Base-by-base conservation (phyloP, 1,140 invertebrate genomes). In the Hypsibius dujardini region DNA sequence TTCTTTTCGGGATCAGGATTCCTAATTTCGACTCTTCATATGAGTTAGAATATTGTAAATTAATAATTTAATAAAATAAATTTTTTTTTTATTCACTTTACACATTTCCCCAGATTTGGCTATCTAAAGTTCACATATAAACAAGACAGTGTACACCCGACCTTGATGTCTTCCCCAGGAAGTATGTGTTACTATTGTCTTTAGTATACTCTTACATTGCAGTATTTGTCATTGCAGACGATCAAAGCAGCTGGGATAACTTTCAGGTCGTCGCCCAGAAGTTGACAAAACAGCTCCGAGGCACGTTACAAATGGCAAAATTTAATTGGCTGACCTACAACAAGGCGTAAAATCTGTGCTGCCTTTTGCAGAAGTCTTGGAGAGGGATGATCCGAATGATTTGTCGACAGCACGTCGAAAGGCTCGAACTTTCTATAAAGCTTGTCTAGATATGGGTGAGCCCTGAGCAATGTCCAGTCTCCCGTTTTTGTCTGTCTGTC, bases 201-300 rank as follows among this genome's bases (percentile, higher is more conserved):
- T n/a, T n/a, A n/a, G n/a, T n/a, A n/a, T n/a, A n/a, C n/a, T n/a
- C n/a, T n/a, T n/a, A n/a, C n/a, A n/a, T n/a, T n/a, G n/a, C n/a
- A n/a, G n/a, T 67, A 42, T 42, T 3, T 67, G 7, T 67, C 7
- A 14, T 67, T 67, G 62, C 62, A 67, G 62, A 67, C 45, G 62
- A 67, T 42, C 62, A 67, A 42, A 42, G 62, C 7, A 67, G 62
- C 62, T 67, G 62, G 62, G 62, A 67, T 67, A 67, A 7, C 42
- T 67, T 67, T 42, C 62, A 67, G 3, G 62, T 67, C 3, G 62
- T 67, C 12, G 12, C 12, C 42, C 3, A 3, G 7, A 7, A 7
- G n/a, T n/a, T n/a, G n/a, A n/a, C 50, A 56, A 7, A 56, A 7
- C 7, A 56, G 50, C n/a, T 67, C 45, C 7, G 42, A 67, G 42